Evolutionary conservation across 2,797 vertebrate species (phyloP).

Genomic region (Tragelaphus eurycerus): DNA sequence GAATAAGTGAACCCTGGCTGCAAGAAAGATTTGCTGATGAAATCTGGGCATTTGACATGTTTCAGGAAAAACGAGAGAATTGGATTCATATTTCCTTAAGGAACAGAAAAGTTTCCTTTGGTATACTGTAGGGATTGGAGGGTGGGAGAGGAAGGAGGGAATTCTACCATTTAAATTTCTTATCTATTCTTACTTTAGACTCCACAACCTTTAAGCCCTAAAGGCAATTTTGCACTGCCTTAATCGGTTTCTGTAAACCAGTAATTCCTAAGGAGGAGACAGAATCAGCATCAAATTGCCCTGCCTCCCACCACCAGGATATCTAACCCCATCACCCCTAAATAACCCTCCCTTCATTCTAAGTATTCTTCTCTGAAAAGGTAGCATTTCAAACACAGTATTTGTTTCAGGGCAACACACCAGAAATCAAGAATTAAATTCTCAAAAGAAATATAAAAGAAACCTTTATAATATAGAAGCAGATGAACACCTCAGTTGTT

Average conservation of each 20-base stretch:
- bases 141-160: neutral
- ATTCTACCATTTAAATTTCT: neutral
- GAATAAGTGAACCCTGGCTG: neutral
- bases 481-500: neutral
- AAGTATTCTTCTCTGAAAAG: neutral
- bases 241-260: neutral
- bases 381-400: neutral
- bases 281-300: neutral
- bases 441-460: neutral
- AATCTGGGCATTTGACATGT: neutral
- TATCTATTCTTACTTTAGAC: neutral
- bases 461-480: neutral
- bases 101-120: neutral
- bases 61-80: neutral
- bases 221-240: neutral
- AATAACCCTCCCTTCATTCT: neutral
- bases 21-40: neutral
- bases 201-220: neutral
- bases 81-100: neutral
- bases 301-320: neutral
- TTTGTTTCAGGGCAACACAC: neutral
- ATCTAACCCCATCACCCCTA: neutral
- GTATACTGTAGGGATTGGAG: neutral
- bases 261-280: neutral
- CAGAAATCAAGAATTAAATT: conserved; percentile 42